Conservation (phyloP, 2,797 vertebrate genomes). For the Anabas testudineus region DNA sequence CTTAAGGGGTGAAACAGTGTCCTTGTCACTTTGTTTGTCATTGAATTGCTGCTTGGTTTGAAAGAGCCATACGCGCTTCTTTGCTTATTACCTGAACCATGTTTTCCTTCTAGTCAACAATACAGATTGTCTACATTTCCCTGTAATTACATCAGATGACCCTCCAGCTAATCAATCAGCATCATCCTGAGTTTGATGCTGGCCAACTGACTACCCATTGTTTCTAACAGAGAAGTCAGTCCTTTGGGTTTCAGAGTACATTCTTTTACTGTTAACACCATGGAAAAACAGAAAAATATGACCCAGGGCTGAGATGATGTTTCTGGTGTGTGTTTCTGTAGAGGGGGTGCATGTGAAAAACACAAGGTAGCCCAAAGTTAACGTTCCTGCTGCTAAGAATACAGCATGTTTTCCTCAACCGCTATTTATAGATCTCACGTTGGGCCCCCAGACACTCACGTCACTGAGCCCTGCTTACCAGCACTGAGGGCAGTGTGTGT, state of each 20-base stretch:
- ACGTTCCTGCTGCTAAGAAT: constrained; percentile 87
- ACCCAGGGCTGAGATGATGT: constrained; percentile 52
- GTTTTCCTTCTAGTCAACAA: background rate
- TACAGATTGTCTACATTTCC: constrained; percentile 2
- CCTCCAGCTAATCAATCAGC: constrained; percentile 1
- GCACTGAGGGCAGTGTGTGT: constrained; percentile 48
- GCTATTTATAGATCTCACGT: constrained; percentile 80
- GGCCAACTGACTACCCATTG: constrained; percentile 1
- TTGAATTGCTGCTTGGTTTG: background rate
- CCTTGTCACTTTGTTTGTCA: background rate
- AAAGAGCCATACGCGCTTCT: background rate
- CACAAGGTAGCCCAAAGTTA: constrained; percentile 78
- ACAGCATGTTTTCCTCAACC: constrained; percentile 80
- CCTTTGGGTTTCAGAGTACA: constrained; percentile 33
- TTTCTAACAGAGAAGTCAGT: constrained; percentile 20
- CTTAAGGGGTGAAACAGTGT: background rate
- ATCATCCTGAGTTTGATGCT: constrained; percentile 1
- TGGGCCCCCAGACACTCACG: constrained; percentile 76
- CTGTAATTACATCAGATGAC: constrained; percentile 22
- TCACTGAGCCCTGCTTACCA: constrained; percentile 70
- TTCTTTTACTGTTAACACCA: constrained; percentile 61
- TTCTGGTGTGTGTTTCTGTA: constrained; percentile 34
- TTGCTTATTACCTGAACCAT: background rate
- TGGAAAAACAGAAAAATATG: constrained; percentile 62
- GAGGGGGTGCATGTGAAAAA: constrained; percentile 40